These are phyloP conservation scores for Recurvirostra avosetta DNA, from an alignment of 2,113 vertebrate species.

Conservation along the genomic window DNA sequence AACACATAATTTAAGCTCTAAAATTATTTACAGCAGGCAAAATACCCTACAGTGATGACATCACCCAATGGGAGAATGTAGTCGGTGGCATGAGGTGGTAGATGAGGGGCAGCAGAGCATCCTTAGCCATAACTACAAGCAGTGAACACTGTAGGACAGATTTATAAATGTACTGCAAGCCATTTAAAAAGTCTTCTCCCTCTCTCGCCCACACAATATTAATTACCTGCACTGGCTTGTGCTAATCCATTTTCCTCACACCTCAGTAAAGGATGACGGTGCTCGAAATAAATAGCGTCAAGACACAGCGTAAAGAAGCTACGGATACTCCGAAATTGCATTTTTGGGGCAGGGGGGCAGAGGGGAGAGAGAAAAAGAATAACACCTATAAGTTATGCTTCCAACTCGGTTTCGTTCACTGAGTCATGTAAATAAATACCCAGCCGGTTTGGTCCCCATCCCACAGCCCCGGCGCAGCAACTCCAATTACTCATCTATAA, in stretches of 20 bases:
- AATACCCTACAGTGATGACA: background rate
- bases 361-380: background rate
- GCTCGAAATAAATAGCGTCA: slow-evolving; percentile 8
- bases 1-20: background rate
- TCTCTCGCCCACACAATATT: slow-evolving; percentile 40
- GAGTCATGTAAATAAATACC: slow-evolving; percentile 70
- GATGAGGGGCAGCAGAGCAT: background rate
- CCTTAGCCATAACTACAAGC: slow-evolving; percentile 12
- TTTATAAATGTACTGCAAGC: slow-evolving; percentile 24
- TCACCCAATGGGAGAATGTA: background rate
- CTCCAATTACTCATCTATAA: slow-evolving; percentile 60
- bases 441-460: slow-evolving; percentile 41
- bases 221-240: slow-evolving; percentile 32
- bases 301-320: background rate
- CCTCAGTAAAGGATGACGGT: slow-evolving; percentile 21
- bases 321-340: slow-evolving; percentile 1
- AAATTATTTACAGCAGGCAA: background rate
- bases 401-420: slow-evolving; percentile 49
- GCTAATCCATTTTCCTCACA: slow-evolving; percentile 41
- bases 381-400: slow-evolving; percentile 68
- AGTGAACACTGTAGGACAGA: background rate
- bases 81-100: background rate
- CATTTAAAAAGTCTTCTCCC: slow-evolving; percentile 26
- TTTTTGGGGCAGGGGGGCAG: background rate
- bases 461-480: background rate